Conservation (phyloP, 2,113 vertebrate species). For the Spea multiplicata region DNA sequence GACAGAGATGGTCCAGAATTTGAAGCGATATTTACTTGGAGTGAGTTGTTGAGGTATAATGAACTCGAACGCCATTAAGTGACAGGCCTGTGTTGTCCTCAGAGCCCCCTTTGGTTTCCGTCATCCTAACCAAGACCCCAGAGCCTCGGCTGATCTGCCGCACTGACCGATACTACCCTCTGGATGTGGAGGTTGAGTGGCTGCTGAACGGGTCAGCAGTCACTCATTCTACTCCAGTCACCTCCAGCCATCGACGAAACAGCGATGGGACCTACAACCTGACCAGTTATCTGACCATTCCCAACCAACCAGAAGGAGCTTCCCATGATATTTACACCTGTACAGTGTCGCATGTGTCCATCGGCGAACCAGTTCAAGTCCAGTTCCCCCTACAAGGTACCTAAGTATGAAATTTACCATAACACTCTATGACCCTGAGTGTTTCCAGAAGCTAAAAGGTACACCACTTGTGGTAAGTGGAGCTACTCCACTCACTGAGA, state of each 20-base stretch:
- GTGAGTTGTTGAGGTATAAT: no score
- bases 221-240: slow-evolving; percentile 50
- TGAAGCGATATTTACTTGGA: no score
- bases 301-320: slow-evolving; percentile 27
- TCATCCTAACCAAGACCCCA: neutral
- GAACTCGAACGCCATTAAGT: neutral
- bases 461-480: fast-evolving
- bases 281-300: slow-evolving; percentile 64
- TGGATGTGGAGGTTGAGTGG: slow-evolving; percentile 56
- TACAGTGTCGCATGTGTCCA: slow-evolving; percentile 67
- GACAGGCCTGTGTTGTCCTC: slow-evolving; percentile 51
- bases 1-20: no score
- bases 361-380: slow-evolving; percentile 51
- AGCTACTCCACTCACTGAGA: neutral
- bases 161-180: slow-evolving; percentile 59
- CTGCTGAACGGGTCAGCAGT: slow-evolving; percentile 47
- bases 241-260: slow-evolving; percentile 75
- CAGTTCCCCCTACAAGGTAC: slow-evolving; percentile 52
- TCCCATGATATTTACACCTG: slow-evolving; percentile 70
- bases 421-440: no score
- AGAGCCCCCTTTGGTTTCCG: slow-evolving; percentile 34
- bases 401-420: neutral
- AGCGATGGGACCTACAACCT: slow-evolving; percentile 69
- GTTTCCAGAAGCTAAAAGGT: neutral
- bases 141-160: slow-evolving; percentile 49